Base-by-base conservation (phyloP, 2,113 vertebrate genomes). In the Pseudorhombus dupliciocellatus region DNA sequence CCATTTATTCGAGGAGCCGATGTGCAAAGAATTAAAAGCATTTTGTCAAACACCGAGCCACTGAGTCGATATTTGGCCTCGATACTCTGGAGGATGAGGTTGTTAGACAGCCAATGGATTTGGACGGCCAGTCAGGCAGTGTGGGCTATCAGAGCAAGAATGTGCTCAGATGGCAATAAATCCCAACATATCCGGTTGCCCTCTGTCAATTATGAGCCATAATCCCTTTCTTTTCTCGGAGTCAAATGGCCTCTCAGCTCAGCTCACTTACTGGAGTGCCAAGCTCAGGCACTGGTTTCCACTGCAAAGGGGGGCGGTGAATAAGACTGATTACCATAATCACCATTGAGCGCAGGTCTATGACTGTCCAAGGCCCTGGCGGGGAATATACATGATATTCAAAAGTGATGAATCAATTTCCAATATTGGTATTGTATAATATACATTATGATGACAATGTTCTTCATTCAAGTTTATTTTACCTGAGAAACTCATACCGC, bases 111-210 rank as follows among this genome's bases (percentile, higher is more conserved):
- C 46, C 62, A 40, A 46, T 62, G 56, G 53, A 67, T 52, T 58
- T 51, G 75, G 21, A 60, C 54, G 62, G 68, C 54, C 1, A 28
- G 44, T 46, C 59, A n/a, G 70, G 40, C 65, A 34, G 50, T 73
- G 67, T 42, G 30, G 56, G 77, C 51, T 69, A 75, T 73, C 46
- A 57, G 60, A 65, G 51, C 58, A 53, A 25, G 64, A 67, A 63
- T 73, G 64, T 67, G 61, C 62, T 79, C 65, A 65, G 70, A 81
- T 66, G 67, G 67, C 74, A 60, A 76, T 79, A 83, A 87, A 83
- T 83, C 75, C 73, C 18, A 81, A 30, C 60, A 81, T 75, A 73
- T 83, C 80, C 65, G 70, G 56, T 75, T 67, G 66, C 76, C 77
- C 79, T 77, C 62, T 56, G 67, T 78, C 77, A 73, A 59, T 85